phyloP scores from a whole-genome alignment of 1,140 invertebrate species.

The Caerostris extrusa region DNA sequence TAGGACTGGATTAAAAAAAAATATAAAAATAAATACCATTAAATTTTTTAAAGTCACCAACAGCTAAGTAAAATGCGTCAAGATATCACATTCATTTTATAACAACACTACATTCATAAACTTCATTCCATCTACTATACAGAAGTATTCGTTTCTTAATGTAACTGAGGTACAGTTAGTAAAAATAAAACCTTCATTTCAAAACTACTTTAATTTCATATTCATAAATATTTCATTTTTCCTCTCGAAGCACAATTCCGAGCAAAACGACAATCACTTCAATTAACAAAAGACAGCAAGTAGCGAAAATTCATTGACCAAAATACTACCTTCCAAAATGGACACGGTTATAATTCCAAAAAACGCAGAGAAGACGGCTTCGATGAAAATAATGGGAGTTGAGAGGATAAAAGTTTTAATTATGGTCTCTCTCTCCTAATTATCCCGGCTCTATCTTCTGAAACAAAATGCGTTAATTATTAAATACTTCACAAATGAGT shows the following conservation, averaged over 20 bases:
- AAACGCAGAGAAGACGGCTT: background rate
- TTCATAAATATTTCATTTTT: background rate
- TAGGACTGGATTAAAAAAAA: too few species aligned
- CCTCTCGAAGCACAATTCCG: background rate
- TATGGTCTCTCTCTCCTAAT: conserved; percentile 54
- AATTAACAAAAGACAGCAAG: background rate
- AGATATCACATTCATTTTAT: background rate
- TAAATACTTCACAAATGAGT: conserved; percentile 62
- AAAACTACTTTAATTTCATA: background rate
- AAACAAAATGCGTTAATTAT: conserved; percentile 68
- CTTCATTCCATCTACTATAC: background rate
- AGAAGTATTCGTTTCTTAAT: background rate
- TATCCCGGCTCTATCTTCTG: conserved; percentile 25
- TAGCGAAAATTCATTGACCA: background rate
- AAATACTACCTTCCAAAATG: background rate
- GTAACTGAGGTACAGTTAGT: background rate
- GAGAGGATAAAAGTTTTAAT: conserved; percentile 54
- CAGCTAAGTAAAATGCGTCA: too few species aligned
- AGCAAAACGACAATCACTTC: background rate
- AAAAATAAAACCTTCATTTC: background rate
- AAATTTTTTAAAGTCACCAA: too few species aligned
- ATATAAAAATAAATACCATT: too few species aligned
- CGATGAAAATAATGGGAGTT: conserved; percentile 6
- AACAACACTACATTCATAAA: background rate
- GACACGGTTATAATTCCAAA: background rate